Conservation (phyloP, 2,113 vertebrate species). For the Microcebus jonahi region DNA sequence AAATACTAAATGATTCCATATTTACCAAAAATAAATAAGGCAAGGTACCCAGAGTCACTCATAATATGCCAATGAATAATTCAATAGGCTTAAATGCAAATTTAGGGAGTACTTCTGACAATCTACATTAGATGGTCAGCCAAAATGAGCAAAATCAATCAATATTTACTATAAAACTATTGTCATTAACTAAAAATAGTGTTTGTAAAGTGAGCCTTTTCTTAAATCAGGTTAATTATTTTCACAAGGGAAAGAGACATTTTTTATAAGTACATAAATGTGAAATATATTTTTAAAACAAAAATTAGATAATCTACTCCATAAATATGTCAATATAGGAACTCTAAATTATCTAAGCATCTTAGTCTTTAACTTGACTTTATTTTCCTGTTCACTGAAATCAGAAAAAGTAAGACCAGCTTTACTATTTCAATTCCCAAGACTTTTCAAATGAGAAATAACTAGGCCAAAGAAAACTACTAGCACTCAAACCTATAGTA, state of each 20-base stretch:
- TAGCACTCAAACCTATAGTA: neutral
- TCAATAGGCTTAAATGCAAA: neutral
- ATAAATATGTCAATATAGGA: neutral
- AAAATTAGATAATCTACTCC: neutral
- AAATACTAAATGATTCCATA: neutral
- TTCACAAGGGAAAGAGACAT: neutral
- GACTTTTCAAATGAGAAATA: neutral
- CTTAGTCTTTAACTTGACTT: neutral
- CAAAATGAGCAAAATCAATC: neutral
- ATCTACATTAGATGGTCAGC: neutral
- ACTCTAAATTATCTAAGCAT: neutral
- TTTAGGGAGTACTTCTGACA: neutral
- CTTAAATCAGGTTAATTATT: neutral
- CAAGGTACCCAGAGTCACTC: neutral
- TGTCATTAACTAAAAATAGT: neutral
- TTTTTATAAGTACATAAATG: neutral
- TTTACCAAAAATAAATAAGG: neutral
- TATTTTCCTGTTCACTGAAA: neutral
- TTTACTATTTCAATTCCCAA: neutral
- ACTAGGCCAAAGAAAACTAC: neutral
- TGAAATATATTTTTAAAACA: neutral
- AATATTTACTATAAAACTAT: neutral
- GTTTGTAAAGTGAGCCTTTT: neutral
- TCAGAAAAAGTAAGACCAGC: neutral
- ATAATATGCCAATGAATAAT: neutral